These are phyloP conservation scores for Acanthurus tractus DNA, from an alignment of 2,797 vertebrate species.

Conservation along the genomic window DNA sequence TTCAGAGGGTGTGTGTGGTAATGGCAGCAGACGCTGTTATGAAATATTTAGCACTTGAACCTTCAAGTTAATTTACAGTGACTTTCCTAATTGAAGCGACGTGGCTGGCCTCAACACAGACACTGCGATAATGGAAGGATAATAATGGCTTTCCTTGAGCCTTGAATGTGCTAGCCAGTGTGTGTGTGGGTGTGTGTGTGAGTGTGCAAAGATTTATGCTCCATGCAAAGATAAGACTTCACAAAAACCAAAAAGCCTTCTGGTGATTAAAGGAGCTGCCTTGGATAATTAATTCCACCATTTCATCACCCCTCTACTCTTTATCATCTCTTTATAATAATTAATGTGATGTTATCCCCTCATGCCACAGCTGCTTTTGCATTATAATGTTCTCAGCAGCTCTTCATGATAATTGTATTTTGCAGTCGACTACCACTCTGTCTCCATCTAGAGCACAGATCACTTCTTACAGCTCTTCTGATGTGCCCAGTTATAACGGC, in stretches of 20 bases:
- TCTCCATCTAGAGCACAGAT: conserved; percentile 39
- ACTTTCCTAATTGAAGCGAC: conserved; percentile 58
- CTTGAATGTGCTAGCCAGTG: conserved; percentile 1
- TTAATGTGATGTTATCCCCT: conserved; percentile 59
- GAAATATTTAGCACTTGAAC: conserved; percentile 73
- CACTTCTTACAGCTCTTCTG: conserved; percentile 18
- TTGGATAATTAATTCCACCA: conserved; percentile 45
- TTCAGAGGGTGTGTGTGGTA: conserved; percentile 7
- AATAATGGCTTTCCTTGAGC: conserved; percentile 35
- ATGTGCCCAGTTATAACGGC: conserved; percentile 8
- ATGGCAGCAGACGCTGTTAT: conserved; percentile 46
- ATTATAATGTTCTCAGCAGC: conserved; percentile 38
- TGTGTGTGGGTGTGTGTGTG: conserved; percentile 1
- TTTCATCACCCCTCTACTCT: conserved; percentile 33
- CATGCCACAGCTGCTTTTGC: conserved; percentile 41
- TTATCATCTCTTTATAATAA: conserved; percentile 61
- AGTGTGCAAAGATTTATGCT: conserved; percentile 39
- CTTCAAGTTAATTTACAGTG: conserved; percentile 61
- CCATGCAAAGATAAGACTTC: conserved; percentile 44
- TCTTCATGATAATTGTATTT: conserved; percentile 41
- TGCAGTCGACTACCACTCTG: conserved; percentile 15
- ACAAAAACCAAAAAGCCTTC: conserved; percentile 23
- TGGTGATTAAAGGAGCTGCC: conserved; percentile 38
- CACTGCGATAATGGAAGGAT: conserved; percentile 47
- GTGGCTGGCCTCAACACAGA: conserved; percentile 34